phyloP scores from a whole-genome alignment of 2,888 invertebrate species.

The Anoncus sp. region DNA sequence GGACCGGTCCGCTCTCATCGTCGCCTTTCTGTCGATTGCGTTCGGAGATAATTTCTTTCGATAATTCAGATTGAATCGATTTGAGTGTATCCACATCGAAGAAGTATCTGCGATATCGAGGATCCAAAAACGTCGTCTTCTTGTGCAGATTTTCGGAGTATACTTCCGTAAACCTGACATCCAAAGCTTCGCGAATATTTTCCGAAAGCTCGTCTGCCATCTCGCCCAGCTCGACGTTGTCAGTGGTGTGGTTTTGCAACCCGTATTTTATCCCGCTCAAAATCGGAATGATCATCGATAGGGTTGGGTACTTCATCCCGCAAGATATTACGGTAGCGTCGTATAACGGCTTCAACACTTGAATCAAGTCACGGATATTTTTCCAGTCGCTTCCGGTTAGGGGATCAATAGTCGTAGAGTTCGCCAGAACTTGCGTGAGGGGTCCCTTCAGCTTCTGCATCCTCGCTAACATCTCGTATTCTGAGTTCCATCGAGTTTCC shows the following conservation, averaged over 20 bases:
- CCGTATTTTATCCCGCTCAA: conserved; percentile 9
- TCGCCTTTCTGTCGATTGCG: neutral
- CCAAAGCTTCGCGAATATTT: conserved; percentile 2
- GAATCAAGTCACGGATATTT: conserved; percentile 11
- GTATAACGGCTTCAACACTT: conserved; percentile 33
- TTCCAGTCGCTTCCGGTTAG: conserved; percentile 36
- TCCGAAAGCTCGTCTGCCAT: neutral
- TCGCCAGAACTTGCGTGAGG: conserved; percentile 32
- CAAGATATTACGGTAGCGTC: conserved; percentile 38
- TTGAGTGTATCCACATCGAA: neutral
- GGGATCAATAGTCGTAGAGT: neutral
- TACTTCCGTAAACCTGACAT: conserved; percentile 29
- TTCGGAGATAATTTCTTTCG: conserved; percentile 10
- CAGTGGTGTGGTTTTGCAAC: conserved; percentile 10
- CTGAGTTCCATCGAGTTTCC: conserved; percentile 37
- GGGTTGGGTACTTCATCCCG: conserved; percentile 32
- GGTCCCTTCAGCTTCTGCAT: conserved; percentile 18
- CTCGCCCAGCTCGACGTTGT: conserved; percentile 4
- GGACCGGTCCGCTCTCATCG: conserved; percentile 10
- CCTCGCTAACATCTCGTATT: conserved; percentile 26
- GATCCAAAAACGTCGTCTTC: conserved; percentile 36
- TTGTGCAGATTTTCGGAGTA: conserved; percentile 2
- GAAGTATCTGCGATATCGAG: conserved; percentile 23
- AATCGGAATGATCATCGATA: conserved; percentile 32
- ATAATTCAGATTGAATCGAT: neutral